These are phyloP conservation scores for Eristalis intricaria DNA, from an alignment of 2,888 invertebrate species.

Conservation along the genomic window DNA sequence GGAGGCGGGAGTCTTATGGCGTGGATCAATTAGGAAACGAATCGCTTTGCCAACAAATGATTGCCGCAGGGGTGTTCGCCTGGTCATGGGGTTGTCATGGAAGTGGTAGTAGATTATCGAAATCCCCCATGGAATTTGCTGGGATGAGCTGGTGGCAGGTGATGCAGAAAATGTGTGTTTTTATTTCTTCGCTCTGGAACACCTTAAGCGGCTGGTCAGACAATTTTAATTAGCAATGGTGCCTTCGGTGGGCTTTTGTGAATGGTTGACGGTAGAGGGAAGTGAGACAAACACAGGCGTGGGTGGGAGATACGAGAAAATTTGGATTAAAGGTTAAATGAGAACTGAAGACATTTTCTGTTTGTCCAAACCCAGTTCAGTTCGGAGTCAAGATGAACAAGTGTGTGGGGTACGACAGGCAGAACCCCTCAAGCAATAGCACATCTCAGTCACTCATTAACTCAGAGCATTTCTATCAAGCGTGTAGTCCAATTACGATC, in stretches of 20 bases:
- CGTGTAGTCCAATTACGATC: too few relatives aligned
- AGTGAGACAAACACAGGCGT: neutral
- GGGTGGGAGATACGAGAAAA: neutral
- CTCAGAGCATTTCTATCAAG: too few relatives aligned
- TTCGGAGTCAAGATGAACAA: too few relatives aligned
- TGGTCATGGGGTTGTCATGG: conserved; percentile 7
- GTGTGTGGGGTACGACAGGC: too few relatives aligned
- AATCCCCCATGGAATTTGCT: neutral
- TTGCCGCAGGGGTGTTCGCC: neutral
- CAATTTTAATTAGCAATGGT: neutral
- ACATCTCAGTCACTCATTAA: too few relatives aligned
- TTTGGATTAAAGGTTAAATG: too few relatives aligned
- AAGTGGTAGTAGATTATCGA: neutral
- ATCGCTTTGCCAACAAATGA: conserved; percentile 2
- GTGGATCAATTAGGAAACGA: conserved; percentile 38
- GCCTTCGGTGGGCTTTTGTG: neutral
- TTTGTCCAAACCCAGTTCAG: too few relatives aligned
- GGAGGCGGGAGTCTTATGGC: conserved; percentile 7
- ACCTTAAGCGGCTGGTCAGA: neutral
- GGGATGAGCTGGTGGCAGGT: neutral
- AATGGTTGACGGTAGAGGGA: neutral
- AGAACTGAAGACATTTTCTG: too few relatives aligned
- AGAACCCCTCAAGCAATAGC: too few relatives aligned
- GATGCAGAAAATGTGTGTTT: neutral
- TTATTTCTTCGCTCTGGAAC: neutral